Conservation (phyloP, 1,140 invertebrate genomes). For the Caenorhabditis tropicalis region DNA sequence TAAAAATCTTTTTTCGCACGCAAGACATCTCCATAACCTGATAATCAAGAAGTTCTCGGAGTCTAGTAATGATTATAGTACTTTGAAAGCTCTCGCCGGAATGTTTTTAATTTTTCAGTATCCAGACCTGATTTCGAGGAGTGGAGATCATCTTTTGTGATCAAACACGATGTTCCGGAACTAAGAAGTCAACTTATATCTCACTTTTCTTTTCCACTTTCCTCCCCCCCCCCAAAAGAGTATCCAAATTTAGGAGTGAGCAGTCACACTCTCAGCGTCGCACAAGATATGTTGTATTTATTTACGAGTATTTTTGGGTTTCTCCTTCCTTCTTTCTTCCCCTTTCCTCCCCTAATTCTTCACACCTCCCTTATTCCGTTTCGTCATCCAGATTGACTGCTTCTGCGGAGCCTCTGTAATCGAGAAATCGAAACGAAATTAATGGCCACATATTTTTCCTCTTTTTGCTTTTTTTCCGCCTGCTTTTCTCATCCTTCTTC, state of each 20-base stretch:
- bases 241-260: neutral
- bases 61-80: too few species aligned
- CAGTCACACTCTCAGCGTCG: neutral
- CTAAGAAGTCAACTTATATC: neutral
- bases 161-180: too few species aligned
- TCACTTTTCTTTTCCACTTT: neutral
- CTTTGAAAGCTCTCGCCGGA: too few species aligned
- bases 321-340: neutral
- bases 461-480: neutral
- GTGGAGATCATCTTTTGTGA: too few species aligned
- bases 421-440: slow-evolving; percentile 32
- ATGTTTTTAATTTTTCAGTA: too few species aligned
- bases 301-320: neutral
- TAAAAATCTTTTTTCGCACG: too few species aligned
- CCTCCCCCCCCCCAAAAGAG: neutral
- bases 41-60: too few species aligned
- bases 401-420: neutral
- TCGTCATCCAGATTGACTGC: slow-evolving; percentile 29
- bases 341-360: neutral
- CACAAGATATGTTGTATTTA: slow-evolving; percentile 32
- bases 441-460: slow-evolving; percentile 7
- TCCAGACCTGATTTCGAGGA: too few species aligned
- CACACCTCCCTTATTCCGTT: slow-evolving; percentile 21
- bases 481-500: neutral
- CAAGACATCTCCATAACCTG: too few species aligned